phyloP scores from a whole-genome alignment of 2,113 vertebrate genomes.

The Oreamnos americanus region DNA sequence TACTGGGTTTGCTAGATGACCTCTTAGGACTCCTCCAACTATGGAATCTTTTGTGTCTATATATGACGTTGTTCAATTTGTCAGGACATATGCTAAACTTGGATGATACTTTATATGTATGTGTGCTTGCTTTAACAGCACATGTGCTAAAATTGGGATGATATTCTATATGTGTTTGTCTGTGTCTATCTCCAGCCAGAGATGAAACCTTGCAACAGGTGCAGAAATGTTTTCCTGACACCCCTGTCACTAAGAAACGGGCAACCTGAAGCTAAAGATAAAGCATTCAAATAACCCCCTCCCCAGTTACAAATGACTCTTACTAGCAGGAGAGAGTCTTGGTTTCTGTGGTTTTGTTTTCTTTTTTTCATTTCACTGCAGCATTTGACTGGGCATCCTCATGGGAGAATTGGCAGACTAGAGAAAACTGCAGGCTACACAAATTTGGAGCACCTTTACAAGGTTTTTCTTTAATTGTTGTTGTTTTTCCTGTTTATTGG shows the following conservation, averaged over 20 bases:
- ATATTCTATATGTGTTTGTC: conserved; percentile 13
- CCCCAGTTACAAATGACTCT: neutral
- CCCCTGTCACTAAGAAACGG: conserved; percentile 31
- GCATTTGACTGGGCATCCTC: neutral
- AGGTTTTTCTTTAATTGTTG: neutral
- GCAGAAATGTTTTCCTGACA: conserved; percentile 29
- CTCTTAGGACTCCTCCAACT: neutral
- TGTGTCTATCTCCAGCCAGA: conserved; percentile 24
- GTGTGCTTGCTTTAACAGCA: neutral
- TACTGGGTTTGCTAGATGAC: neutral
- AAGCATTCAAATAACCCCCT: neutral
- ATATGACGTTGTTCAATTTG: neutral
- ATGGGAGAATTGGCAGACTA: neutral
- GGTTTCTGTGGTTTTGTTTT: neutral
- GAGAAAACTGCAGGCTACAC: neutral
- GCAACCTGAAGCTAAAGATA: conserved; percentile 15
- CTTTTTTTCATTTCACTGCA: neutral
- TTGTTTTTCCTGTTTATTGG: neutral
- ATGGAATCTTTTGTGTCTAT: conserved; percentile 34
- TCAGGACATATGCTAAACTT: conserved; percentile 47
- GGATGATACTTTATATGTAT: conserved; percentile 42
- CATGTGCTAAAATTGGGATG: conserved; percentile 45
- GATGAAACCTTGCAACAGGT: conserved; percentile 57
- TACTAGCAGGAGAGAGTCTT: neutral
- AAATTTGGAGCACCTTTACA: neutral